A percentile compares a stretch with the other conserved stretches of the same genome.
phyloP scores from a whole-genome alignment of 2,113 vertebrate genomes.

The Scatophagus argus region DNA sequence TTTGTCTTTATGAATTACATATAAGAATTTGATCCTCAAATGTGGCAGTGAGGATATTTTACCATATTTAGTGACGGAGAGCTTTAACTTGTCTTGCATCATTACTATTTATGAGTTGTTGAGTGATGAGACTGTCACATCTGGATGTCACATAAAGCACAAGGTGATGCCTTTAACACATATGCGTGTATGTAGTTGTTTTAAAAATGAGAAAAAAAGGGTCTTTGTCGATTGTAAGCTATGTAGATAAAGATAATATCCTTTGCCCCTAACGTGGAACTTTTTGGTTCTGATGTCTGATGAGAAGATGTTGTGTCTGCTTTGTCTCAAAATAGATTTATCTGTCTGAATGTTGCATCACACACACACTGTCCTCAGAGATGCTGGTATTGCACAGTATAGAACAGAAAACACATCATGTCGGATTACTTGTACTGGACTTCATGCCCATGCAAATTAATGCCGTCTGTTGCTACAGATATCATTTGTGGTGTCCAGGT shows the following conservation, averaged over 20 bases:
- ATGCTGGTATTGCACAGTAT: slow-evolving; percentile 66
- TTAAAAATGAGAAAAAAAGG: slow-evolving; percentile 14
- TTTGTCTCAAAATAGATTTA: slow-evolving; percentile 67
- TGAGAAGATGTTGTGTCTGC: slow-evolving; percentile 54
- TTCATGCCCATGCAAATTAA: slow-evolving; percentile 52
- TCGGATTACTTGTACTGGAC: slow-evolving; percentile 38
- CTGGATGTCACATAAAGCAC: slow-evolving; percentile 61
- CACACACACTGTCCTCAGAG: slow-evolving; percentile 40
- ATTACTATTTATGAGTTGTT: slow-evolving; percentile 46
- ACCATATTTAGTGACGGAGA: slow-evolving; percentile 55
- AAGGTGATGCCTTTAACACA: slow-evolving; percentile 65
- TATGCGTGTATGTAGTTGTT: slow-evolving; percentile 50
- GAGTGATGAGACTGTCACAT: slow-evolving; percentile 26
- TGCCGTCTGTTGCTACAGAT: slow-evolving; percentile 44
- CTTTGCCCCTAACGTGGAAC: slow-evolving; percentile 51
- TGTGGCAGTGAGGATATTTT: slow-evolving; percentile 8
- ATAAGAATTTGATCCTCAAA: slow-evolving; percentile 25
- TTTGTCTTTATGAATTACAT: slow-evolving; percentile 35
- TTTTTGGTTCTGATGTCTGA: slow-evolving; percentile 64
- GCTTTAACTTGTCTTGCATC: slow-evolving; percentile 57
- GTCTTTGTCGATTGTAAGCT: slow-evolving; percentile 51
- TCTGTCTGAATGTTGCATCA: slow-evolving; percentile 69
- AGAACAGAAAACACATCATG: slow-evolving; percentile 50
- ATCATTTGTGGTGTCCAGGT: slow-evolving; percentile 18
- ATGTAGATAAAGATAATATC: slow-evolving; percentile 61